phyloP scores from a whole-genome alignment of 2,113 vertebrate genomes.

The Charadrius vociferus region DNA sequence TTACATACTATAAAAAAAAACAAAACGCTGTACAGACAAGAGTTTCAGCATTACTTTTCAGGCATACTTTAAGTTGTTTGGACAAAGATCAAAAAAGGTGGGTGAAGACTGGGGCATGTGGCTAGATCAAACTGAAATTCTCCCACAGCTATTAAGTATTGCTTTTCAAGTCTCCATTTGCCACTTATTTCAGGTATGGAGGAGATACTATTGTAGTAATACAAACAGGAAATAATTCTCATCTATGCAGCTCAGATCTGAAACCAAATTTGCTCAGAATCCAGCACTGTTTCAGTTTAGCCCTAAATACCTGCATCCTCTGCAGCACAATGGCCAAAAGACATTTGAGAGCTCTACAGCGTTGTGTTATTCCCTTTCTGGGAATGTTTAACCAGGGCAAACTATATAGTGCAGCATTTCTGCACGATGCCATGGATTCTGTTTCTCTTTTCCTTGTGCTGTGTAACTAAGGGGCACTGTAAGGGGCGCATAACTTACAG shows the following conservation, averaged over 20 bases:
- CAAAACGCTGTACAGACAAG: neutral
- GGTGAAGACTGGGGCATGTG: neutral
- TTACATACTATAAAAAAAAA: neutral
- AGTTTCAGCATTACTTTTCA: neutral
- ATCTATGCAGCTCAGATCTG: neutral
- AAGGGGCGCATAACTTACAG: conserved; percentile 39
- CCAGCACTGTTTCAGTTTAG: neutral
- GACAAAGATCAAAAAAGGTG: neutral
- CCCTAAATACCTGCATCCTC: neutral
- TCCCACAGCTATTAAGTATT: neutral
- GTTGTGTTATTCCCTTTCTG: conserved; percentile 27
- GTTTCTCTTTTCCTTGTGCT: conserved; percentile 51
- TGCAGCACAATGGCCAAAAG: neutral
- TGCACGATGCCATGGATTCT: conserved; percentile 46
- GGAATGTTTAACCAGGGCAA: conserved; percentile 52
- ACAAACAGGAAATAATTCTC: neutral
- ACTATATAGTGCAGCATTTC: conserved; percentile 32
- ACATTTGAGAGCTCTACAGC: neutral
- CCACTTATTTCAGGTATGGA: neutral
- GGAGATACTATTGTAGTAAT: neutral
- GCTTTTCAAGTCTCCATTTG: neutral
- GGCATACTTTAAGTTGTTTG: neutral
- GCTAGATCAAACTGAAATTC: neutral
- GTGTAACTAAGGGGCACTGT: conserved; percentile 58
- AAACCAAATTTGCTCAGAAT: neutral